Base-by-base conservation (phyloP, 2,888 invertebrate genomes). In the Parapristionchus giblindavisi region DNA sequence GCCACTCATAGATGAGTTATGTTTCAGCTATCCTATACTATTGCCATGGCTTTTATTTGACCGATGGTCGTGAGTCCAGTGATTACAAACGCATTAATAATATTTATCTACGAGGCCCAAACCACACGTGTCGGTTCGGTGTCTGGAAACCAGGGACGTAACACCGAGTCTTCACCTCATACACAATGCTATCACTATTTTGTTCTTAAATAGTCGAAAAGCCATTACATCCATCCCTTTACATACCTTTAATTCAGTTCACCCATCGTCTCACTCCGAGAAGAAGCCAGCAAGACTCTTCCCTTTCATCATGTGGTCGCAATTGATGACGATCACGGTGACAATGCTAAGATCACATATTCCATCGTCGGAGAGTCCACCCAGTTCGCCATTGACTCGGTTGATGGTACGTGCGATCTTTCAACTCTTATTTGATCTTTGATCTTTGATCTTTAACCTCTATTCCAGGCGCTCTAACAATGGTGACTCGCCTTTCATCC, bases 291-390 rank as follows among this genome's bases (percentile, higher is more conserved):
- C 17, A 36, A 32, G 8, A 36, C 54, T 8, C 32, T 29, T n/a
- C 34, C 52, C 52, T 52, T 68, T 36, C 68, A 68, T 34, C 68
- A 68, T 2, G 93, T 97, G 14, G 93, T 93, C 2, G 97, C 96
- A 5, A 94, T 94, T 87, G 97, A 97, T 89, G 94, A 95, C 2
- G 97, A 97, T 89, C 95, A 94, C 24, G 95, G 94, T 0, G 90
- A 92, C 34, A 97, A 97, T 90, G 95, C 94, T 0, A 92, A 93
- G 87, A 93, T 97, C 14, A 93, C 75, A 14, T 83, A 81, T 54
- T 79, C 81, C 0, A 48, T 83, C n/a, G 71, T 75, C 0, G 66
- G 75, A 11, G 76, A 77, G 70, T 4, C n/a, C 58, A 17, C 48
- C 21, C 58, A 34, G 63, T 68, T 68, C 27, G 68, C 32, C 51